phyloP scores from a whole-genome alignment of 2,797 vertebrate genomes.

The Enteromius treurensis region DNA sequence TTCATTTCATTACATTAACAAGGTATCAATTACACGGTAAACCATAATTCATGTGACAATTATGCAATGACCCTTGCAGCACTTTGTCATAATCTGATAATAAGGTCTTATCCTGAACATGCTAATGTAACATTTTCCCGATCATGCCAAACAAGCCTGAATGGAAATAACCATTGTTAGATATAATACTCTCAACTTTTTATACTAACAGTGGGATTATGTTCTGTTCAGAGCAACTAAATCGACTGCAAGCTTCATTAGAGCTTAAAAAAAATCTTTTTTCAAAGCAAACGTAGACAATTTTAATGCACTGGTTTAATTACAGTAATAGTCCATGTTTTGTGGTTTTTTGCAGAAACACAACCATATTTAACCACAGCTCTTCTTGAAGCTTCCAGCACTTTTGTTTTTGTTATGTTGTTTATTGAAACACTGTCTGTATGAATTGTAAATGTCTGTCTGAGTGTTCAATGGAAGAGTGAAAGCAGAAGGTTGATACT shows the following conservation, averaged over 20 bases:
- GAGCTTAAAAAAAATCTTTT: slow-evolving; percentile 1
- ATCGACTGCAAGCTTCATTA: slow-evolving; percentile 53
- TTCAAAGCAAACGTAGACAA: background rate
- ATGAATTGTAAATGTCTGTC: slow-evolving; percentile 58
- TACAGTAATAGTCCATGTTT: background rate
- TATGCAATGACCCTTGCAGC: background rate
- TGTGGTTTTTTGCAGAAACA: background rate
- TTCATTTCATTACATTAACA: background rate
- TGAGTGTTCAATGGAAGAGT: slow-evolving; percentile 80
- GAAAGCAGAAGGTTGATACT: slow-evolving; percentile 77
- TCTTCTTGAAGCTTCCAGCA: slow-evolving; percentile 44
- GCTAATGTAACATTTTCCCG: background rate
- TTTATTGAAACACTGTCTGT: slow-evolving; percentile 33
- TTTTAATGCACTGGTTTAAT: background rate
- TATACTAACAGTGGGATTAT: slow-evolving; percentile 59
- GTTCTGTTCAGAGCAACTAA: slow-evolving; percentile 49
- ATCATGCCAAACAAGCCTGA: slow-evolving; percentile 38
- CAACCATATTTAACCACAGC: background rate
- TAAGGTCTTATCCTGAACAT: slow-evolving; percentile 22
- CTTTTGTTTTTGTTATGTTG: slow-evolving; percentile 43
- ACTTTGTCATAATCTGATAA: slow-evolving; percentile 4
- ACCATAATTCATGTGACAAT: background rate
- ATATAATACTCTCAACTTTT: slow-evolving; percentile 58
- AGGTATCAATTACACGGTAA: background rate
- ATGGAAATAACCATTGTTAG: slow-evolving; percentile 59